These are phyloP conservation scores for Pemphredon lugubris DNA, from an alignment of 2,888 invertebrate species.

Conservation along the genomic window DNA sequence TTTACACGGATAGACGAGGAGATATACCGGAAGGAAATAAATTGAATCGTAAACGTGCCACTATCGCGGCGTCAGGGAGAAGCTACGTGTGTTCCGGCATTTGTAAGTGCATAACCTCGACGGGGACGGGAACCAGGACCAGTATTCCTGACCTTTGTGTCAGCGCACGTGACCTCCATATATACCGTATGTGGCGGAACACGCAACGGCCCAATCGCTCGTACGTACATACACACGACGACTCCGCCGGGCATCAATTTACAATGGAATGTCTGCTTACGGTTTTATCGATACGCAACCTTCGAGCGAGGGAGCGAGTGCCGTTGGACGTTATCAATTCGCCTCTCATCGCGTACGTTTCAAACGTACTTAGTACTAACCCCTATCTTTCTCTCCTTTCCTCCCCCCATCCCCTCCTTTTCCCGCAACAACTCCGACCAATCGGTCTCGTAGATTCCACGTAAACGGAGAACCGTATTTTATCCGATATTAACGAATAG, in stretches of 20 bases:
- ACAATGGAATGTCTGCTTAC: conserved; percentile 53
- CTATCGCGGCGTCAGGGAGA: conserved; percentile 8
- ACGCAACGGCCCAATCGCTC: conserved; percentile 56
- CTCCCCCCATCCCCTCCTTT: not conserved
- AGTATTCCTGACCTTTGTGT: conserved; percentile 56
- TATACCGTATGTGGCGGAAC: conserved; percentile 53
- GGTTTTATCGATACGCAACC: conserved; percentile 58
- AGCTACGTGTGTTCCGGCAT: conserved; percentile 31
- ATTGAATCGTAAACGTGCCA: conserved; percentile 3
- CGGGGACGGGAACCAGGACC: conserved; percentile 43
- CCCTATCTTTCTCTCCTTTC: conserved; percentile 10
- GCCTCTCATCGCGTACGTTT: conserved; percentile 18
- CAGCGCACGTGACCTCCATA: conserved; percentile 50
- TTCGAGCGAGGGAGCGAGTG: conserved; percentile 30
- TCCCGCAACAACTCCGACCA: not conserved
- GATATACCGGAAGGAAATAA: conserved; percentile 11
- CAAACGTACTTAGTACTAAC: too few relatives aligned
- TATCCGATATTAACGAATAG: conserved; percentile 25
- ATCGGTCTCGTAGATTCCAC: conserved; percentile 15
- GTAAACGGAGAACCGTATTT: conserved; percentile 18
- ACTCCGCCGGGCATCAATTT: conserved; percentile 54
- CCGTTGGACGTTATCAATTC: conserved; percentile 43
- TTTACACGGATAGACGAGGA: conserved; percentile 1
- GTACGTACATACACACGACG: conserved; percentile 27
- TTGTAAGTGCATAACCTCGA: conserved; percentile 26